A percentile compares a stretch with the other conserved stretches of the same genome.
Conservation (phyloP, 2,113 vertebrate species). For the Sardina pilchardus region DNA sequence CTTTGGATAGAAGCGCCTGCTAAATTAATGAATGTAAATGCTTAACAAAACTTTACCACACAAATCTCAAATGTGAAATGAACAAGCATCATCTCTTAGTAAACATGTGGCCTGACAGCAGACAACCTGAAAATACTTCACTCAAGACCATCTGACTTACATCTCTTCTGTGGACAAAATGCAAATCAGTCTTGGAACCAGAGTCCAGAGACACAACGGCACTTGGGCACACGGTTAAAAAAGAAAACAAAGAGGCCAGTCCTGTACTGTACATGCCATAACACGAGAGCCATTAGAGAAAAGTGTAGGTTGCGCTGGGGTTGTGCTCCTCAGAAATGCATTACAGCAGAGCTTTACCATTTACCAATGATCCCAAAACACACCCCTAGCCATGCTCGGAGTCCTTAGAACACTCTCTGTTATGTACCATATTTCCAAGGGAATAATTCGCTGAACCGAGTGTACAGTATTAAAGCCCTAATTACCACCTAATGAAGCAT, state of each 20-base stretch:
- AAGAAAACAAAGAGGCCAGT: background rate
- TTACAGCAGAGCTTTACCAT: background rate
- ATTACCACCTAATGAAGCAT: conserved; percentile 37
- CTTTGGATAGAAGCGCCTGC: no score
- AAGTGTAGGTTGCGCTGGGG: background rate
- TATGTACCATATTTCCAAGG: conserved; percentile 12
- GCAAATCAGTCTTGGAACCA: background rate
- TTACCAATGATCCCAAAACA: background rate
- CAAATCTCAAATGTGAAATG: background rate
- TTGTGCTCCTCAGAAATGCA: background rate
- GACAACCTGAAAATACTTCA: background rate
- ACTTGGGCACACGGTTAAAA: background rate
- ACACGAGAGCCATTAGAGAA: background rate
- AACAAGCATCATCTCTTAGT: background rate
- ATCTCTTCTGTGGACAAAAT: background rate
- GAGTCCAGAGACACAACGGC: background rate
- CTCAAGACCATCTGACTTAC: background rate
- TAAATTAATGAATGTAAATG: no score
- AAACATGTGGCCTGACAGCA: background rate
- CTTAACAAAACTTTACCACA: background rate
- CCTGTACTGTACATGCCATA: background rate
- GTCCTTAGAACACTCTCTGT: background rate
- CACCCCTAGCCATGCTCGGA: background rate
- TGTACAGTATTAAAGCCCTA: conserved; percentile 59
- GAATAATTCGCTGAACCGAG: conserved; percentile 58